Base-by-base conservation (phyloP, 1,140 invertebrate species). In the Harpegnathos saltator region DNA sequence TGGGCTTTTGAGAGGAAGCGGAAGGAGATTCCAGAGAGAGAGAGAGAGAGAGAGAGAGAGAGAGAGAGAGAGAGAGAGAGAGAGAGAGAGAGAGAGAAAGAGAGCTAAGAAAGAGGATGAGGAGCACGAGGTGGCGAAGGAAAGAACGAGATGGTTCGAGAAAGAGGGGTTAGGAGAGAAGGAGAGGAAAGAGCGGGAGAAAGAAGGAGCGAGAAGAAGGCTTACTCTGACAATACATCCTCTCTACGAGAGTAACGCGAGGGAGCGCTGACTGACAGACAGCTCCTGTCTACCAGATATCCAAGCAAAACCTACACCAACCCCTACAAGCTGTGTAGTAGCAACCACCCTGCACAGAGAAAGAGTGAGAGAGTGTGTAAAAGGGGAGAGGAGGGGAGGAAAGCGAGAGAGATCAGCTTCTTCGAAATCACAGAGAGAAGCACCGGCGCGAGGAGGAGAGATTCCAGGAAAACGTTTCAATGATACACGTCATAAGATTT, bases 191-290 rank as follows among this genome's bases (percentile, higher is more conserved):
- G 38, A 44, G 11, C 9, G 38, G 9, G 38, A 44, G 38, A 44
- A 44, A 44, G 38, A 44, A 84, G 75, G 88, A 90, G 69, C 63
- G 83, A 80, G 56, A 77, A 75, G 72, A 80, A 77, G 88, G 88
- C 87, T 93, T 92, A 93, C 91, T 85, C 91, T 85, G 86, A 92
- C 92, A 92, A 92, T 91, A 91, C 90, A 91, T 90, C 86, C 88
- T 56, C 14, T 71, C 52, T 89, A 74, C 89, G 83, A 81, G 61
- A 38, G 66, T 63, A 85, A 83, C 73, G 59, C 83, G 81, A 82
- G 74, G 83, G 83, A 85, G 83, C 84, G 75, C 78, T 80, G 85
- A 89, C 89, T 90, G 91, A 90, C 86, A 90, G 92, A 92, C 91
- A 90, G 88, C 82, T 88, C 84, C 88, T 91, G 90, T 91, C 91